These are phyloP conservation scores for Volucella inanis DNA, from an alignment of 2,888 invertebrate genomes.

Conservation along the genomic window DNA sequence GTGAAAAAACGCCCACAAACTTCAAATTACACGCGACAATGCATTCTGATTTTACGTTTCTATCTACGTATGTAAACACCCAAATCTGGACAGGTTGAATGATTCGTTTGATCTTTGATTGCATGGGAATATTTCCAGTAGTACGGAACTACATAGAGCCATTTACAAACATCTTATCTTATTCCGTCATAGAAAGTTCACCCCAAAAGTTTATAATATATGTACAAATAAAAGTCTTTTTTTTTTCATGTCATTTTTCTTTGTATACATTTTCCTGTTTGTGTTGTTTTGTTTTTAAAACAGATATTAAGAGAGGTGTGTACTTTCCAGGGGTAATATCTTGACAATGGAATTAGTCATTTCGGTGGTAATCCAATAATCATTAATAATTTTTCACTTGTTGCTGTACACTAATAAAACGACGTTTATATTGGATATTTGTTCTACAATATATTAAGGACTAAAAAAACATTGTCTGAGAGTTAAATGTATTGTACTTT, in stretches of 20 bases:
- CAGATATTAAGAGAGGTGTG: conserved; percentile 34
- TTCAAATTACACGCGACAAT: conserved; percentile 56
- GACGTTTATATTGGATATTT: too few relatives aligned
- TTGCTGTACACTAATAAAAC: conserved; percentile 1
- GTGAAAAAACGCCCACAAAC: conserved; percentile 69
- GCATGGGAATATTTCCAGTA: conserved; percentile 61
- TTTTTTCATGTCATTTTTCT: conserved; percentile 23
- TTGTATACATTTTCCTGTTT: conserved; percentile 24
- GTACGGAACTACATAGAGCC: conserved; percentile 35
- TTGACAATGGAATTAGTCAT: conserved; percentile 33
- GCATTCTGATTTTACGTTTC: conserved; percentile 46
- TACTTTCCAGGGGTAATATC: conserved; percentile 1
- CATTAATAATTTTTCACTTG: conserved; percentile 58
- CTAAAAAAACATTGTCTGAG: too few relatives aligned
- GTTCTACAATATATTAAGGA: too few relatives aligned
- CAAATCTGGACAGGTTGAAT: conserved; percentile 68
- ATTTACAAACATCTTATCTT: conserved; percentile 52
- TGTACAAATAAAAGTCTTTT: conserved; percentile 31
- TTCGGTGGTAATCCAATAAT: conserved; percentile 51
- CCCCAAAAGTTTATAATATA: conserved; percentile 59
- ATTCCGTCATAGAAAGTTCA: conserved; percentile 32
- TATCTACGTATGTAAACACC: conserved; percentile 54
- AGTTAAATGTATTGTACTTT: too few relatives aligned
- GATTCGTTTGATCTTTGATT: conserved; percentile 74
- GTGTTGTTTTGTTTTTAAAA: conserved; percentile 39